These are phyloP conservation scores for Euleptes europaea DNA, from an alignment of 2,113 vertebrate species.

Conservation along the genomic window DNA sequence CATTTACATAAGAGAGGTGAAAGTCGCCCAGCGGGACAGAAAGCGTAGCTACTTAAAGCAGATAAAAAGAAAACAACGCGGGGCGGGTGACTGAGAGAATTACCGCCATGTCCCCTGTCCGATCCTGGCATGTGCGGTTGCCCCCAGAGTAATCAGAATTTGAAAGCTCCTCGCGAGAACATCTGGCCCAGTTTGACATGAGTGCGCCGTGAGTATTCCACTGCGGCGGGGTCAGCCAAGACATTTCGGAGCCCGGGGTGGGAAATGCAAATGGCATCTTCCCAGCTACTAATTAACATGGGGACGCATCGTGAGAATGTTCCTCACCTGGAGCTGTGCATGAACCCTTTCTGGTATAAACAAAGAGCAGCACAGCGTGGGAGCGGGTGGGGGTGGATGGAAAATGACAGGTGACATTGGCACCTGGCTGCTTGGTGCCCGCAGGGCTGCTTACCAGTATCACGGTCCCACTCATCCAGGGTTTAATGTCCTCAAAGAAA, in stretches of 20 bases:
- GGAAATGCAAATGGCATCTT: not conserved
- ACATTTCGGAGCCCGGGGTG: not conserved
- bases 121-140: too few species aligned
- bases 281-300: not conserved
- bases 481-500: not conserved
- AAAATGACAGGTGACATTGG: not conserved
- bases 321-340: not conserved
- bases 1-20: not conserved
- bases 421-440: not conserved
- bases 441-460: not conserved
- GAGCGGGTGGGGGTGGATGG: not conserved
- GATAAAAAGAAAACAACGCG: not conserved
- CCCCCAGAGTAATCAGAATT: not conserved
- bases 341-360: not conserved
- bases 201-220: not conserved
- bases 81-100: not conserved
- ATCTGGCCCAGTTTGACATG: not conserved
- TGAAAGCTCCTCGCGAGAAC: not conserved
- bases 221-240: not conserved
- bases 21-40: not conserved
- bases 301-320: too few species aligned
- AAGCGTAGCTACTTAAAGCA: not conserved
- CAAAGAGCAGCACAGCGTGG: not conserved
- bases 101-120: not conserved
- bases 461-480: not conserved